phyloP scores from a whole-genome alignment of 2,797 vertebrate species.

The Lithobates pipiens region DNA sequence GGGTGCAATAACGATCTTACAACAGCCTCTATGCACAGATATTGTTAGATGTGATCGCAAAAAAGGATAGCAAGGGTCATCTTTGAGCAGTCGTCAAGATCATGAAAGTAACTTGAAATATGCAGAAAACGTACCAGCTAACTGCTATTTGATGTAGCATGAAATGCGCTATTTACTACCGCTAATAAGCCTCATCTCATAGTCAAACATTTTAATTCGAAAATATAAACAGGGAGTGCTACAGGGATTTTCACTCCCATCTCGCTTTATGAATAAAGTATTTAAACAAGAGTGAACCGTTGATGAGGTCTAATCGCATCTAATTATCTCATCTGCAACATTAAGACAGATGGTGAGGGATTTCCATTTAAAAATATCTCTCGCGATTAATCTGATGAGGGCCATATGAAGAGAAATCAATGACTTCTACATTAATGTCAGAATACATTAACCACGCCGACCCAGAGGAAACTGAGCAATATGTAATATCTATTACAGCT shows the following conservation, averaged over 20 bases:
- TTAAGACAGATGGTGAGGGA: constrained; percentile 83
- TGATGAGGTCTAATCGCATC: constrained; percentile 80
- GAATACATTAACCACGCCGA: constrained; percentile 74
- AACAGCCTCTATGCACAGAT: no score
- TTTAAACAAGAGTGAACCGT: constrained; percentile 77
- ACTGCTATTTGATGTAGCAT: constrained; percentile 20
- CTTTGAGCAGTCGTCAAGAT: no score
- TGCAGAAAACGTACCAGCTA: constrained; percentile 7
- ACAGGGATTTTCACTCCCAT: constrained; percentile 66
- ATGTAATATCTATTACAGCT: constrained; percentile 51
- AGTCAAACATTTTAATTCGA: constrained; percentile 59
- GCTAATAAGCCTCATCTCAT: constrained; percentile 44
- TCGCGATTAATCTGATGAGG: constrained; percentile 75
- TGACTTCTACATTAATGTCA: constrained; percentile 68
- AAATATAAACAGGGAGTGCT: constrained; percentile 50
- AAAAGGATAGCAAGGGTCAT: no score
- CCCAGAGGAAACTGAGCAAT: constrained; percentile 66
- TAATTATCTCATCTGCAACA: constrained; percentile 80
- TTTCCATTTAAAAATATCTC: constrained; percentile 76
- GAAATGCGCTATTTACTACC: constrained; percentile 32
- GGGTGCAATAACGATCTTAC: no score
- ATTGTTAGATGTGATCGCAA: no score
- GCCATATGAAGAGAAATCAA: constrained; percentile 66
- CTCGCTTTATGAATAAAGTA: constrained; percentile 74
- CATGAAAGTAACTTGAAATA: not conserved